Evolutionary conservation across 53 echinoderm and acorn worm species (phyloP), one percentile per base, ranked within the genome.

Genomic region (Holothuria leucospilota): DNA sequence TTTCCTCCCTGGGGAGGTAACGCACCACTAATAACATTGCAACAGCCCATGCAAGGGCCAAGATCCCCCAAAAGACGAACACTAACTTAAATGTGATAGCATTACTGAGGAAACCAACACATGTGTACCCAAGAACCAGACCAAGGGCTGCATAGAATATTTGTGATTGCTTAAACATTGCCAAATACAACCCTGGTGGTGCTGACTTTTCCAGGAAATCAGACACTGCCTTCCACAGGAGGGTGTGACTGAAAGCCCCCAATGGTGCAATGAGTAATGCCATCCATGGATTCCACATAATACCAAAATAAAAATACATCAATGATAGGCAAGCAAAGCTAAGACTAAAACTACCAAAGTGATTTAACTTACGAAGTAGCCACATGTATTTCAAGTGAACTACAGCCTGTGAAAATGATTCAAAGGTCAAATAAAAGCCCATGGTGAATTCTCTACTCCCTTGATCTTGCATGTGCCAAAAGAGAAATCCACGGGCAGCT

Each of bases 251-350:
- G 65, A 99, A 78, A 0, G 90, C 92, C 53, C 88, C 86, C 26
- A 94, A 77, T 13, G 92, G 30, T 69, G 93, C 93, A 26, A 99
- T 77, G n/a, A 95, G 91, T 16, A 94, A 88, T 21, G 85, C 92
- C 21, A 95, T 94, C 99, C 95, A 95, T 20, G 99, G 92, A 21
- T 88, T 94, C 94, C 92, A 94, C 39, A 99, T 85, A 34, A 92
- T 74, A 16, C 92, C 85, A 84, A 90, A 92, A 81, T 90, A 94
- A 29, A 99, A 85, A 79, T 56, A 56, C 18, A 18, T 56, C 18
- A 56, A 26, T 8, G 91, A 66, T 20, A 92, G 82, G 71, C 89
- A 89, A 13, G 88, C 70, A 49, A 85, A 62, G 7, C 90, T 90
- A n/a, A 94, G 13, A 9, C 86, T 87, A 20, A 99, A 70, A 20